Conservation (phyloP, 1,140 invertebrate genomes). For the Belonocnema kinseyi region DNA sequence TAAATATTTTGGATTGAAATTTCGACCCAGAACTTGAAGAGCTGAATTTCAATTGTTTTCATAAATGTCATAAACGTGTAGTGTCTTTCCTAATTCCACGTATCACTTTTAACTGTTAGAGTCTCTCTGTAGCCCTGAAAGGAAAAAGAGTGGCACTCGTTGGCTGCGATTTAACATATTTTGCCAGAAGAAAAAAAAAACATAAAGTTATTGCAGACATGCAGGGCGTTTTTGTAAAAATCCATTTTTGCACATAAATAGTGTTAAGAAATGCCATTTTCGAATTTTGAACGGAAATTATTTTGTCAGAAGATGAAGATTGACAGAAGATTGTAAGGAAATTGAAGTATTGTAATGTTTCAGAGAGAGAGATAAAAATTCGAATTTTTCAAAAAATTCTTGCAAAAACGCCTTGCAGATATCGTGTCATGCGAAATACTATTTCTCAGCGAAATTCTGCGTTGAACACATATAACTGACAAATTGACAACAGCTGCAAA, state of each 20-base stretch:
- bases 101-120: conserved; percentile 25
- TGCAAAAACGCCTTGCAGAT: conserved; percentile 3
- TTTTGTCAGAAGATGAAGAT: neutral
- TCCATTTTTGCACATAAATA: neutral
- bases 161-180: conserved; percentile 25
- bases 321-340: neutral
- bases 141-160: conserved; percentile 7
- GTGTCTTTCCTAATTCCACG: conserved; percentile 23
- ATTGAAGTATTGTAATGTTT: neutral
- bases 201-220: conserved; percentile 5
- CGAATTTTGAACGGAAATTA: neutral
- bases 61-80: conserved; percentile 11
- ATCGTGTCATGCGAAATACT: neutral
- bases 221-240: conserved; percentile 9
- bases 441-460: conserved; percentile 5
- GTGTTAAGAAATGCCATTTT: neutral
- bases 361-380: neutral
- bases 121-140: conserved; percentile 26
- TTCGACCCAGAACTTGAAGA: neutral
- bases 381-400: neutral
- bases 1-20: neutral
- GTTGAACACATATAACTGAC: conserved; percentile 18
- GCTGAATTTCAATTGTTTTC: neutral
- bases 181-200: conserved; percentile 16
- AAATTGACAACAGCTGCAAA: conserved; percentile 28